Evolutionary conservation across 2,888 invertebrate species (phyloP).

Genomic region (Lymantria monacha): DNA sequence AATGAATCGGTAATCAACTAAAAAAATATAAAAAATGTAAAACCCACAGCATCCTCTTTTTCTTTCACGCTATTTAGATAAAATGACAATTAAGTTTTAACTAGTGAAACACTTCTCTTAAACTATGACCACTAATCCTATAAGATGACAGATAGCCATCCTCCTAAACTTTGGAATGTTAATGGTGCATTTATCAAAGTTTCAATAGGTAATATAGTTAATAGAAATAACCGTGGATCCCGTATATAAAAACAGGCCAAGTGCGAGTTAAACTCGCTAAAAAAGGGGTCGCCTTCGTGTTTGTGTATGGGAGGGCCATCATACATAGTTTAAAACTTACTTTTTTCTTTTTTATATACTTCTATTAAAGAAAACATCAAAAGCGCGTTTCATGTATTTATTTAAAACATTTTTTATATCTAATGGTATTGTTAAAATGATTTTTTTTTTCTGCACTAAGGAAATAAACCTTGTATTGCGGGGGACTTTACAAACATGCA

Average conservation of each 20-base stretch:
- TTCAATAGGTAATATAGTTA: conserved; percentile 31
- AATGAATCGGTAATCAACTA: too few relatives aligned
- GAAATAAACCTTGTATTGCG: too few relatives aligned
- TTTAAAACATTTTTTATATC: too few relatives aligned
- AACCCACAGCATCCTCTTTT: conserved; percentile 10
- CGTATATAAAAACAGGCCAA: not conserved
- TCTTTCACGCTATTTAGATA: conserved; percentile 26
- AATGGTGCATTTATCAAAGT: conserved; percentile 67
- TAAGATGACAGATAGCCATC: conserved; percentile 48
- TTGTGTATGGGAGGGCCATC: too few relatives aligned
- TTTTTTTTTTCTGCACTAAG: conserved; percentile 9
- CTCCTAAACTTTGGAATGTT: conserved; percentile 56
- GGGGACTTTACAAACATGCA: too few relatives aligned
- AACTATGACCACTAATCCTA: conserved; percentile 39
- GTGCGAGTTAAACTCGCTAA: too few relatives aligned
- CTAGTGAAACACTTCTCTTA: conserved; percentile 25
- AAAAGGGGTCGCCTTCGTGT: too few relatives aligned
- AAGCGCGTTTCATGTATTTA: too few relatives aligned
- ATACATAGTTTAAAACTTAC: too few relatives aligned
- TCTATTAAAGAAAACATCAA: too few relatives aligned
- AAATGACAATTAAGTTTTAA: conserved; percentile 31
- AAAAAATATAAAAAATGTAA: not conserved
- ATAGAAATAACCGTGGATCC: conserved; percentile 3
- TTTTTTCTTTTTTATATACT: too few relatives aligned
- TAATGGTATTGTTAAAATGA: too few relatives aligned